phyloP scores from a whole-genome alignment of 1,140 invertebrate genomes.

The Pararge aegeria region DNA sequence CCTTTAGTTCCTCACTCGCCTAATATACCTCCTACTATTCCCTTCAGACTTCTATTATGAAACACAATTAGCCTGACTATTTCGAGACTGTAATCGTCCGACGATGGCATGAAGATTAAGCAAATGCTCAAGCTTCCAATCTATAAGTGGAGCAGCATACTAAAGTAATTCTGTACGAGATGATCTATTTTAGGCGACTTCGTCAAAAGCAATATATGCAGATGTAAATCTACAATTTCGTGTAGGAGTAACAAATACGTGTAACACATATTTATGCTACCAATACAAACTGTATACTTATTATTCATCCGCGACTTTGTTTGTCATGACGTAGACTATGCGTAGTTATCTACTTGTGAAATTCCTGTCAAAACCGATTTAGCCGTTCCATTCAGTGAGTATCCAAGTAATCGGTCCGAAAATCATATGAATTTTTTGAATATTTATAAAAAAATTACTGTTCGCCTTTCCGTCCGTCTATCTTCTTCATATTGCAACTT shows the following conservation, averaged over 20 bases:
- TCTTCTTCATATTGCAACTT: no score
- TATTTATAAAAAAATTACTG: no score
- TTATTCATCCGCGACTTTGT: no score
- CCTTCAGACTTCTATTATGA: constrained; percentile 67
- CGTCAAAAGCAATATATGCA: not conserved
- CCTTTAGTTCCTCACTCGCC: constrained; percentile 36
- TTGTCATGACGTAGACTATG: no score
- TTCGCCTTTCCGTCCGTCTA: no score
- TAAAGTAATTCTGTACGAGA: constrained; percentile 7
- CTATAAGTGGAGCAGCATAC: constrained; percentile 19
- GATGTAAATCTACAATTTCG: not conserved
- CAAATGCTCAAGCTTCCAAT: constrained; percentile 28
- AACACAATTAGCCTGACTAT: constrained; percentile 75
- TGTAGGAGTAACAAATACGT: not conserved
- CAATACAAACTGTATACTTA: no score
- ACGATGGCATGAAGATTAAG: constrained; percentile 36
- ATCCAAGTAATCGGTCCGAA: no score
- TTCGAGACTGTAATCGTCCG: constrained; percentile 59
- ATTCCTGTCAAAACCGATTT: no score
- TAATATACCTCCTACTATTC: constrained; percentile 69
- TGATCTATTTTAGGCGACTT: constrained; percentile 12
- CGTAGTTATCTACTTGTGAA: no score
- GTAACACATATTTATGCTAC: not conserved
- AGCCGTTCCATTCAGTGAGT: no score
- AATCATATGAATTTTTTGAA: no score